phyloP scores from a whole-genome alignment of 1,140 invertebrate species.

The Bacillus rossius region DNA sequence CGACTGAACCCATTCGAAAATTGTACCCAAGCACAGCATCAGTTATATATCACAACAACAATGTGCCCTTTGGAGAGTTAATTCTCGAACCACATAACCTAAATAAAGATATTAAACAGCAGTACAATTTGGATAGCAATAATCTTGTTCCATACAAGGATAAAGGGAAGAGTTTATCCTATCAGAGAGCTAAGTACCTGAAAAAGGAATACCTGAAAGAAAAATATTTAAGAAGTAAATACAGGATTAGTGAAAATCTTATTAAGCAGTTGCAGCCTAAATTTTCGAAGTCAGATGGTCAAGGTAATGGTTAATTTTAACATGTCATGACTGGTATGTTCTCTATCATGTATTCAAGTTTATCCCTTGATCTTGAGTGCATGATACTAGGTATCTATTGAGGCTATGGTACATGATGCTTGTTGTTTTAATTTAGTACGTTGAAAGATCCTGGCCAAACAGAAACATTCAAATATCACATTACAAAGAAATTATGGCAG shows the following conservation, averaged over 20 bases:
- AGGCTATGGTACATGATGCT: too few species aligned
- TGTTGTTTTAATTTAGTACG: too few species aligned
- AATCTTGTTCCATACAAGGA: background rate
- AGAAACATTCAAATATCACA: too few species aligned
- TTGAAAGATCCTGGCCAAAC: too few species aligned
- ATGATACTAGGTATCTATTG: too few species aligned
- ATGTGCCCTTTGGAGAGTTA: background rate
- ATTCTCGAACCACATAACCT: background rate
- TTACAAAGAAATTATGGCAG: too few species aligned
- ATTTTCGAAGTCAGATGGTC: background rate
- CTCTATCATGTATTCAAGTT: too few species aligned
- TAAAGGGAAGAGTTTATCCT: background rate
- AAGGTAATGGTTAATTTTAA: too few species aligned
- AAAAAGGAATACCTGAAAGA: background rate
- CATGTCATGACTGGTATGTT: too few species aligned
- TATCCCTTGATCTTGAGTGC: too few species aligned
- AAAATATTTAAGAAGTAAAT: background rate
- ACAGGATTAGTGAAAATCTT: conserved; percentile 7
- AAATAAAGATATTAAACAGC: background rate
- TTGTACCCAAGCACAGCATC: too few species aligned
- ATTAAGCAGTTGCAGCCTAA: conserved; percentile 6
- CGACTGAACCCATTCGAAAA: background rate
- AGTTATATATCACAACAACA: too few species aligned
- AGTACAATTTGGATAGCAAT: background rate
- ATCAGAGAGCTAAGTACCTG: background rate